A percentile compares a stretch with the other conserved stretches of the same genome.
Conservation (phyloP, 2,113 vertebrate species). For the Ceyx melanurus region DNA sequence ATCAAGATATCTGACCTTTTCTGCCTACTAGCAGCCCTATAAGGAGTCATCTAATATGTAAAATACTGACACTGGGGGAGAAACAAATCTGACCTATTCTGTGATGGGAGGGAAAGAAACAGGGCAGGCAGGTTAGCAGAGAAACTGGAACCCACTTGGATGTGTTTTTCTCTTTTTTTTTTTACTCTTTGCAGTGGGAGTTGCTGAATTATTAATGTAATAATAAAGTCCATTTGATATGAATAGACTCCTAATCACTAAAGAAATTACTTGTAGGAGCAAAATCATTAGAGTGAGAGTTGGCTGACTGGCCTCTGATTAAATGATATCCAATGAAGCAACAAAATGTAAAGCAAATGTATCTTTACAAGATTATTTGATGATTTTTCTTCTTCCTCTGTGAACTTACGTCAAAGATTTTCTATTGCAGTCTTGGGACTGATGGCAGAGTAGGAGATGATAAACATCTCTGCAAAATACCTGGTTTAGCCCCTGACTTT, state of each 20-base stretch:
- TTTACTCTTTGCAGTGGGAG: background rate
- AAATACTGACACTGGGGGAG: background rate
- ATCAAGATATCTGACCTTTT: background rate
- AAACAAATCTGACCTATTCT: background rate
- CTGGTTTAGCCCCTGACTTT: background rate
- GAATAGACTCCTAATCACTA: background rate
- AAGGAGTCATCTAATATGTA: background rate
- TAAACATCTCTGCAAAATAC: background rate
- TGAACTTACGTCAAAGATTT: background rate
- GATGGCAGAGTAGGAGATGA: background rate
- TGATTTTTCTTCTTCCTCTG: background rate
- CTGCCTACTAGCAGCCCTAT: background rate
- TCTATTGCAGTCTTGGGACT: background rate
- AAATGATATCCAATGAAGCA: slow-evolving; percentile 1
- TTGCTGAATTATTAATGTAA: slow-evolving; percentile 15
- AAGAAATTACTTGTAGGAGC: slow-evolving; percentile 4
- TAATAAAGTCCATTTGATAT: slow-evolving; percentile 14
- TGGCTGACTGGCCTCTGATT: background rate
- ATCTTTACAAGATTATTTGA: background rate
- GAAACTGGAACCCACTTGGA: background rate
- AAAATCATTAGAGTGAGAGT: background rate
- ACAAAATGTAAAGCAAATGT: background rate
- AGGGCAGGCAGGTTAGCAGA: background rate
- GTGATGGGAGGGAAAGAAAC: background rate
- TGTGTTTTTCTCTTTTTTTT: background rate